Base-by-base conservation (phyloP, 2,888 invertebrate genomes). In the Heliconius erato region DNA sequence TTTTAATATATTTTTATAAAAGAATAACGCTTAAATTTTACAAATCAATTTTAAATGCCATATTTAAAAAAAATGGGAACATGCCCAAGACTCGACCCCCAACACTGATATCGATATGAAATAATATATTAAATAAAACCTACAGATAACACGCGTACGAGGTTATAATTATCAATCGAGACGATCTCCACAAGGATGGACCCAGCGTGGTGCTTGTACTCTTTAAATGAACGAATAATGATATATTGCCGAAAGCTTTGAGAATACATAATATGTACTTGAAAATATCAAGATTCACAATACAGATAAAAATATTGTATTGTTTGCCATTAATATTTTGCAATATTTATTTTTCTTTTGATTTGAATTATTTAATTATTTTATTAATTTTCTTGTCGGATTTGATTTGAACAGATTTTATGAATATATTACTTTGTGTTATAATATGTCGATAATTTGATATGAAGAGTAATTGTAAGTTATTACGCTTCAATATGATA, bases 131-230 rank as follows among this genome's bases (percentile, higher is more conserved):
- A 63, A 76, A 63, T n/a, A 67, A 67, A 49, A 19, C n/a, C 67
- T 68, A 67, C 65, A 78, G 6, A 78, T 49, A 28, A 28, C 40
- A 67, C 23, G 65, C 44, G 2, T 67, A 49, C 49, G 23, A 44
- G 49, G 68, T 68, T 68, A 78, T 71, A 69, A 81, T 63, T 69
- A 81, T 81, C 81, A 40, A 67, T 69, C n/a, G 44, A 26, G 63
- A 40, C 69, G 69, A 81, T 81, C 81, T 81, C 69, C 32, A 63
- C 71, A 77, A 35, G 49, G 68, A 69, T 59, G 16, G n/a, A 54
- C 81, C 6, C 81, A 81, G 76, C 81, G 44, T 77, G 81, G 71
- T 81, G 63, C 76, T 63, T 63, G 81, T 81, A 77, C 81, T 44
- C n/a, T 74, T 76, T 78, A 81, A 76, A 69, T 44, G 44, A 28